Evolutionary conservation across 2,888 invertebrate genomes (phyloP).

Genomic region (Barypeithes pellucidus): DNA sequence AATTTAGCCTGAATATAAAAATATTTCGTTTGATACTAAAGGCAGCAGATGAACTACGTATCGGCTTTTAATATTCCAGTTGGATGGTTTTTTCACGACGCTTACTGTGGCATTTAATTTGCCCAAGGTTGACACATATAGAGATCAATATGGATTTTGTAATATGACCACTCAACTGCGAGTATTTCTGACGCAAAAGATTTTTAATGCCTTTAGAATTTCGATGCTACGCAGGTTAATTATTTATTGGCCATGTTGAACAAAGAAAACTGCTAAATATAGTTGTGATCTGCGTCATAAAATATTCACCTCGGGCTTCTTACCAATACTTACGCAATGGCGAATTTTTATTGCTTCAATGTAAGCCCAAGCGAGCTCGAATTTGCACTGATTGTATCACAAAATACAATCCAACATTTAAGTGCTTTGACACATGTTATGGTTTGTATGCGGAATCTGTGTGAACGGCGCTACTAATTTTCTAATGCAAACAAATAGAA

Average conservation of each 20-base stretch:
- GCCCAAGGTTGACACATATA: conserved; percentile 28
- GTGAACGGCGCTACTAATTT: no score
- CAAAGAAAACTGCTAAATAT: background rate
- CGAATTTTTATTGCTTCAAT: no score
- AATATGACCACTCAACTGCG: conserved; percentile 36
- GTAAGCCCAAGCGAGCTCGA: no score
- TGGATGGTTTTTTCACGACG: conserved; percentile 35
- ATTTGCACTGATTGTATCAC: no score
- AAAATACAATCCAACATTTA: no score
- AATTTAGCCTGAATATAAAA: conserved; percentile 5
- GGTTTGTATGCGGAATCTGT: no score
- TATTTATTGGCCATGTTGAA: background rate
- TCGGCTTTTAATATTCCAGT: conserved; percentile 39
- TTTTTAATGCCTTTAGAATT: conserved; percentile 2
- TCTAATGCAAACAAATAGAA: no score
- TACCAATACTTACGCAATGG: no score
- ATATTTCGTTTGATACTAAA: conserved; percentile 37
- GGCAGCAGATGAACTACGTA: conserved; percentile 21
- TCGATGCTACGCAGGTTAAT: background rate
- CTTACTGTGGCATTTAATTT: conserved; percentile 39
- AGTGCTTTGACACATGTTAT: no score
- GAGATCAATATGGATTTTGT: conserved; percentile 39
- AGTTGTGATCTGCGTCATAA: no score
- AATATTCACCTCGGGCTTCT: no score
- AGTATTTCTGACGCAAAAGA: conserved; percentile 26